Evolutionary conservation across 2,113 vertebrate species (phyloP), one percentile per base, ranked within the genome.

Genomic region (Dunckerocampus dactyliophorus): DNA sequence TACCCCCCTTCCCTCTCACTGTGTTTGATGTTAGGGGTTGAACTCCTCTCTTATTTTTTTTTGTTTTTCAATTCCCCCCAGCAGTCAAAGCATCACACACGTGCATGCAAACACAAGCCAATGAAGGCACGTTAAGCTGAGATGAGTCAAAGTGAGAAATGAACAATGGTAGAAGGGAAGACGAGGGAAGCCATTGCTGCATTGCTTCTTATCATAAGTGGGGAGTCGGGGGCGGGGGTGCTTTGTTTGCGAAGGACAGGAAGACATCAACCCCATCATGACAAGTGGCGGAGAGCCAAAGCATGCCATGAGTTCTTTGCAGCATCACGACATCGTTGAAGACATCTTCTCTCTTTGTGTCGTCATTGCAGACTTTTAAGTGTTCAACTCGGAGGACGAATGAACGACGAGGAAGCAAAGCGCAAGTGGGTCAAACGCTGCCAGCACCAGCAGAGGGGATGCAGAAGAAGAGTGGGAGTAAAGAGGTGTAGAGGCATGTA

Each of bases 1-100:
- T 43, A 63, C 71, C 74, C 82, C 84, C 80, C 70, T 63, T 67
- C 60, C 52, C 64, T 48, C 72, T 37, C 15, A 49, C n/a, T 72
- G 37, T 87, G 87, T 89, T 86, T 88, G 87, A 89, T 90, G 85
- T 83, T 89, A 65, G 55, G 82, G 89, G 83, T 89, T 87, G 9
- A 72, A 81, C 76, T 87, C 79, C 77, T 51, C 57, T 72, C 79
- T 64, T n/a, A n/a, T 8, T 13, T 75, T 22, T 67, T 60, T 66
- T 39, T 43, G 0, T 17, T 28, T 16, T 16, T 13, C 17, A 34
- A 34, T 34, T 8, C 28, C 8, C 15, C 5, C n/a, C 47, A 68
- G 55, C 72, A 39, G 47, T 56, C 58, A 72, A 69, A 62, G 49
- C 72, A 48, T 34, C 39, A 20, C 39, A 21, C 52, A 42, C 61